Conservation (phyloP, 2,797 vertebrate genomes). For the Scolopax rusticola region DNA sequence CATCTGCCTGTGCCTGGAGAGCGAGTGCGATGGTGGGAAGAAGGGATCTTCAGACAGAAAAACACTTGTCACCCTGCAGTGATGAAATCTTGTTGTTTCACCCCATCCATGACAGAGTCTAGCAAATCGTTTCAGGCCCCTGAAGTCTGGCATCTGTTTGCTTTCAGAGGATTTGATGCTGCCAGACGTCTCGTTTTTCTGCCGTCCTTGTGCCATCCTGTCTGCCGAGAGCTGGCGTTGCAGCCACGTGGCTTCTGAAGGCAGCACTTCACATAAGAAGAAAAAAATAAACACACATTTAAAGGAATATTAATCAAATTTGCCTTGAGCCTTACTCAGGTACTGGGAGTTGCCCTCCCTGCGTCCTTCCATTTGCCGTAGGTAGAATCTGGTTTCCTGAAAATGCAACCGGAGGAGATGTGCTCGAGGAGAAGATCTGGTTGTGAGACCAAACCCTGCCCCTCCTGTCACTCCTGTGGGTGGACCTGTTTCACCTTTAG, state of each 20-base stretch:
- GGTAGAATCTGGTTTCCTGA: background rate
- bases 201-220: too few relatives aligned
- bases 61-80: background rate
- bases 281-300: background rate
- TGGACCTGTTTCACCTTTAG: background rate
- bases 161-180: background rate
- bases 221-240: background rate
- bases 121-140: background rate
- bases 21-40: too few relatives aligned
- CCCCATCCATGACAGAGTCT: background rate
- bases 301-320: background rate
- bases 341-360: background rate
- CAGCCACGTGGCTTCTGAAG: background rate
- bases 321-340: background rate
- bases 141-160: background rate
- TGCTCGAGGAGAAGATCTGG: too few relatives aligned
- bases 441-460: background rate
- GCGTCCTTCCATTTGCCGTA: accelerated
- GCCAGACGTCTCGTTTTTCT: background rate
- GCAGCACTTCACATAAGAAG: background rate
- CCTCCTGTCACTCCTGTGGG: background rate
- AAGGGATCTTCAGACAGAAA: background rate
- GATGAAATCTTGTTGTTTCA: background rate
- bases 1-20: too few relatives aligned
- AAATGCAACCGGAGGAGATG: background rate